Percentiles rank a stretch among this genome's conserved stretches.
phyloP scores from a whole-genome alignment of 1,140 invertebrate species.

The Dendroctonus ponderosae region DNA sequence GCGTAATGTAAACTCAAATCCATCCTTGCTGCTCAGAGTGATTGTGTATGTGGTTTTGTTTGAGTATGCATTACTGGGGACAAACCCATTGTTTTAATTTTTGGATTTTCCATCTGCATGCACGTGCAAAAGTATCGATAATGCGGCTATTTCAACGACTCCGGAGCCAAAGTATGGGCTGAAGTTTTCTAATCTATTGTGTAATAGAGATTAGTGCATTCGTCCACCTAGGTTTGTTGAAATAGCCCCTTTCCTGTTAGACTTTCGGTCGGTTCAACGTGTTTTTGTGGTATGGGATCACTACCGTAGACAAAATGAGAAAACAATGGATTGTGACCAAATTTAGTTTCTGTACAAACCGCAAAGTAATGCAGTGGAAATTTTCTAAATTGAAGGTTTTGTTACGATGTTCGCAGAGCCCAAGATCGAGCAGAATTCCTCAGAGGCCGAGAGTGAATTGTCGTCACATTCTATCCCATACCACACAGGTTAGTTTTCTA shows the following conservation, averaged over 20 bases:
- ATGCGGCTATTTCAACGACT: no score
- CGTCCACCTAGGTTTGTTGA: background rate
- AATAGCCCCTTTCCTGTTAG: background rate
- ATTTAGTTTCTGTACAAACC: constrained; percentile 23
- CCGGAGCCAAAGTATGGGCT: no score
- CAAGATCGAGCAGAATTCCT: constrained; percentile 60
- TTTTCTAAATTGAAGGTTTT: constrained; percentile 37
- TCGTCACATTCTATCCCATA: constrained; percentile 75
- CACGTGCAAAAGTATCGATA: constrained; percentile 11
- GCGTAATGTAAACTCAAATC: no score
- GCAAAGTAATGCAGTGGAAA: constrained; percentile 12
- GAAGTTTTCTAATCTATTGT: background rate
- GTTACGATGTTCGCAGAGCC: constrained; percentile 49
- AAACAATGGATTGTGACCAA: constrained; percentile 32
- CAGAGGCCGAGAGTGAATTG: constrained; percentile 78
- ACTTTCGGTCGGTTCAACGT: background rate
- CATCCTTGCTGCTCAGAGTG: no score
- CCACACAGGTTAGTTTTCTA: constrained; percentile 64
- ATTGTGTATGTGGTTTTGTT: background rate
- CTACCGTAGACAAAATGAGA: constrained; percentile 7
- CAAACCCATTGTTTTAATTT: constrained; percentile 43
- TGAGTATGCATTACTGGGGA: constrained; percentile 20
- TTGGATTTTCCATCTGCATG: constrained; percentile 34
- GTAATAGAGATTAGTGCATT: background rate
- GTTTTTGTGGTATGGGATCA: constrained; percentile 35